A percentile compares a stretch with the other conserved stretches of the same genome.
Conservation (phyloP, 2,113 vertebrate species). For the Tetrax tetrax region DNA sequence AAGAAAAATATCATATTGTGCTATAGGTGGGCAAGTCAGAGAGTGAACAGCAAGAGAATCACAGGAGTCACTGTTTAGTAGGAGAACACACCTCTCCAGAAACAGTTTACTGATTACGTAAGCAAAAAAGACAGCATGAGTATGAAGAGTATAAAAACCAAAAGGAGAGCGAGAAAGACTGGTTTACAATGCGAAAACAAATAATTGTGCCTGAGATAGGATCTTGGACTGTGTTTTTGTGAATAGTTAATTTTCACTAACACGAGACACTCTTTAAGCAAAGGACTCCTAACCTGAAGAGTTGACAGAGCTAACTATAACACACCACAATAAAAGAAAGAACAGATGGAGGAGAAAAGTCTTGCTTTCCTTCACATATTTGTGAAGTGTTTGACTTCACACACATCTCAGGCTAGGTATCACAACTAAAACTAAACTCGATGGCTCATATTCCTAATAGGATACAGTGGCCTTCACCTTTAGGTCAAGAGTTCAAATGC, state of each 20-base stretch:
- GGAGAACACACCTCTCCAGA: background rate
- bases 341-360: background rate
- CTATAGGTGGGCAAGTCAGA: background rate
- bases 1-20: background rate
- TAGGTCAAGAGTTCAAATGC: constrained; percentile 46
- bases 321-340: background rate
- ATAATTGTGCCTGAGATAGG: background rate
- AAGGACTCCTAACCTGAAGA: background rate
- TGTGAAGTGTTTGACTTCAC: background rate
- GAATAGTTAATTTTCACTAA: background rate
- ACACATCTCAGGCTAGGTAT: background rate
- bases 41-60: background rate
- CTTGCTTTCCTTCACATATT: background rate
- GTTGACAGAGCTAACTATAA: background rate
- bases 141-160: background rate
- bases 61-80: rapidly evolving
- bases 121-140: background rate
- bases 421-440: constrained; percentile 18
- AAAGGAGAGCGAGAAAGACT: background rate
- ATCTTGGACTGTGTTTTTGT: background rate
- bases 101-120: background rate
- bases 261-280: background rate
- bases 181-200: background rate
- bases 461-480: constrained; percentile 27
- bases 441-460: constrained; percentile 26